Evolutionary conservation across 2,113 vertebrate species (phyloP).

Genomic region (Mobula hypostoma): DNA sequence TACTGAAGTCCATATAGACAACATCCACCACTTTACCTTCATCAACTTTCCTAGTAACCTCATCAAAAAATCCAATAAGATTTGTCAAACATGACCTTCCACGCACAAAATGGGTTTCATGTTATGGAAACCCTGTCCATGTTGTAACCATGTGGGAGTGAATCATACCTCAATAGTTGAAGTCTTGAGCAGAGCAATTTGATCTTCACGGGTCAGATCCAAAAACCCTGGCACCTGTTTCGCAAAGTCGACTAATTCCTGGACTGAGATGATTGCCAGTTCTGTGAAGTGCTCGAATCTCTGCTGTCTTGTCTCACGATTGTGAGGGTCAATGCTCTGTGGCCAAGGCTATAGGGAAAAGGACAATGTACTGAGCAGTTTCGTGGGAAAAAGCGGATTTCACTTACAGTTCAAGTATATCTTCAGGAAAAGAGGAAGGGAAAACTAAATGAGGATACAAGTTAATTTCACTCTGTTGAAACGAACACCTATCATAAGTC

Average conservation of each 20-base stretch:
- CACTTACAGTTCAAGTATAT: too few relatives aligned
- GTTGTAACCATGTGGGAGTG: background rate
- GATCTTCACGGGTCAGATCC: conserved; percentile 58
- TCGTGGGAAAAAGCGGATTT: background rate
- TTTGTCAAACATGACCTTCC: too few relatives aligned
- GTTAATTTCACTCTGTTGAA: too few relatives aligned
- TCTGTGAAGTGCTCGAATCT: conserved; percentile 63
- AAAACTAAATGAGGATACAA: too few relatives aligned
- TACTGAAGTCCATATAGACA: too few relatives aligned
- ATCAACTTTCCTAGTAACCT: too few relatives aligned
- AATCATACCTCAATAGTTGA: conserved; percentile 57
- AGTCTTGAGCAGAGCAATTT: conserved; percentile 59
- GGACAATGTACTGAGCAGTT: background rate
- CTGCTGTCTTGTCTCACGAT: conserved; percentile 58
- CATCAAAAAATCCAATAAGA: too few relatives aligned
- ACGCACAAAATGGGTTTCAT: too few relatives aligned
- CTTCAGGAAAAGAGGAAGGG: too few relatives aligned
- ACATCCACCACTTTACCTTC: too few relatives aligned
- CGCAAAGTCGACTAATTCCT: conserved; percentile 62
- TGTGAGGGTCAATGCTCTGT: conserved; percentile 54
- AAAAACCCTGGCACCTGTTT: conserved; percentile 62
- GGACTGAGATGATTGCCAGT: conserved; percentile 61
- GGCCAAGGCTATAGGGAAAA: conserved; percentile 54
- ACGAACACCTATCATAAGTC: too few relatives aligned
- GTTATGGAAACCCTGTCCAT: background rate